These are phyloP conservation scores for Papilio polytes DNA, from an alignment of 1,140 invertebrate genomes.

Conservation along the genomic window DNA sequence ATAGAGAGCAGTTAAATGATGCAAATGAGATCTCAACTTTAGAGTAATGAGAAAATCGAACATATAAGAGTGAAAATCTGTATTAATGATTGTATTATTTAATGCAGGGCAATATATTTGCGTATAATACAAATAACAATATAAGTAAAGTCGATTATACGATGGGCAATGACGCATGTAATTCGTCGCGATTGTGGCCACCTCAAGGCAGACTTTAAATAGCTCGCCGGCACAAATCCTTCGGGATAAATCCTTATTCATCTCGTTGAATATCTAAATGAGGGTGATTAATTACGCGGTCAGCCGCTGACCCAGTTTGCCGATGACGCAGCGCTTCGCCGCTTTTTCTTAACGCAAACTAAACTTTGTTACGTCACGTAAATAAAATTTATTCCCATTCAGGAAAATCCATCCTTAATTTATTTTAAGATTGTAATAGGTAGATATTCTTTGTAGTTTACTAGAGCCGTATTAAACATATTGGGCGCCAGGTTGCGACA, in stretches of 20 bases:
- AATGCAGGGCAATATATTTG: no score
- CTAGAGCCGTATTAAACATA: not conserved
- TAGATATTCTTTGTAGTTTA: not conserved
- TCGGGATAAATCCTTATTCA: conserved; percentile 12
- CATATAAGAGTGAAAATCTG: no score
- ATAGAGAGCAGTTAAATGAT: not conserved
- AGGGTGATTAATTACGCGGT: conserved; percentile 23
- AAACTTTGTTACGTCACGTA: not conserved
- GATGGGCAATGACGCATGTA: not conserved
- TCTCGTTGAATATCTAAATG: conserved; percentile 23
- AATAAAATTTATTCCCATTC: conserved; percentile 14
- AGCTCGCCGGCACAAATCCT: not conserved
- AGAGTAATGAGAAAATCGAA: no score
- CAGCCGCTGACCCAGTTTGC: conserved; percentile 18
- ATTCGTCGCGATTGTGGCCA: not conserved
- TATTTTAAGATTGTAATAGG: not conserved
- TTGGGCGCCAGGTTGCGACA: no score
- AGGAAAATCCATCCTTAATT: not conserved
- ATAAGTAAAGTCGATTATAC: no score
- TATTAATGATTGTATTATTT: no score
- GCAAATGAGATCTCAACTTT: not conserved
- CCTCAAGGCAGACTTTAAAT: not conserved
- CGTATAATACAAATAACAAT: not conserved
- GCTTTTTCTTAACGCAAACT: conserved; percentile 6
- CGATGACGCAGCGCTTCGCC: conserved; percentile 13